A percentile compares a stretch with the other conserved stretches of the same genome.
These are phyloP conservation scores for Tadarida brasiliensis DNA, from an alignment of 2,797 vertebrate genomes.

Conservation along the genomic window DNA sequence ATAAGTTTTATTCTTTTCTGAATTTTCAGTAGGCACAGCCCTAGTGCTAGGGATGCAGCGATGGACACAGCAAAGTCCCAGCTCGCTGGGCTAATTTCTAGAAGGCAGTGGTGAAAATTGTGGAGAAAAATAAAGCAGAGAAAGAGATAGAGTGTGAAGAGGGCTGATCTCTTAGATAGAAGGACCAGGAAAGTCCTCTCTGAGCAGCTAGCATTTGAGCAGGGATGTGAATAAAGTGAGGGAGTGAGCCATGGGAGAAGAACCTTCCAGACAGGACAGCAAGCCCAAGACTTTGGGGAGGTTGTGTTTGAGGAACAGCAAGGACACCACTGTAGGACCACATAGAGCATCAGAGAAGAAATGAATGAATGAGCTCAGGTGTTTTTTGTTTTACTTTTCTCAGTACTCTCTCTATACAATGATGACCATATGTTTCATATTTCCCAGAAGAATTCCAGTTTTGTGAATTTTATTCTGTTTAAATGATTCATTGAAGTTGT, in stretches of 20 bases:
- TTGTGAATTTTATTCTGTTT: slow-evolving; percentile 46
- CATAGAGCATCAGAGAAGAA: not conserved
- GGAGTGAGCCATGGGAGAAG: not conserved
- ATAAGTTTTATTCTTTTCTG: slow-evolving; percentile 46
- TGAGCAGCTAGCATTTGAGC: not conserved
- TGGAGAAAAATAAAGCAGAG: slow-evolving; percentile 29
- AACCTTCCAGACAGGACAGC: not conserved
- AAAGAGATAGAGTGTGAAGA: not conserved
- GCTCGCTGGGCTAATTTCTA: slow-evolving; percentile 22
- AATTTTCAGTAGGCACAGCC: slow-evolving; percentile 21
- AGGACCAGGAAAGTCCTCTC: not conserved
- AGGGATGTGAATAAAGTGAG: not conserved
- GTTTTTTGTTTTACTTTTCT: not conserved
- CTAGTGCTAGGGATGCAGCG: not conserved
- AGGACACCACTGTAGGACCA: not conserved
- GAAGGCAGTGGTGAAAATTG: not conserved
- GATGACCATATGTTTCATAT: not conserved
- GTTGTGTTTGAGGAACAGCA: not conserved
- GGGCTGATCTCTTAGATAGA: not conserved
- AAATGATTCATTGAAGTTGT: slow-evolving; percentile 41
- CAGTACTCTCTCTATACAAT: not conserved
- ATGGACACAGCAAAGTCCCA: not conserved
- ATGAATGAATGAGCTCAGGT: not conserved
- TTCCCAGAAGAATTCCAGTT: slow-evolving; percentile 49
- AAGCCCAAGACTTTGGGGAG: not conserved